A percentile compares a stretch with the other conserved stretches of the same genome.
These are phyloP conservation scores for Thripadectes ignobilis DNA, from an alignment of 2,797 vertebrate genomes.

Conservation along the genomic window DNA sequence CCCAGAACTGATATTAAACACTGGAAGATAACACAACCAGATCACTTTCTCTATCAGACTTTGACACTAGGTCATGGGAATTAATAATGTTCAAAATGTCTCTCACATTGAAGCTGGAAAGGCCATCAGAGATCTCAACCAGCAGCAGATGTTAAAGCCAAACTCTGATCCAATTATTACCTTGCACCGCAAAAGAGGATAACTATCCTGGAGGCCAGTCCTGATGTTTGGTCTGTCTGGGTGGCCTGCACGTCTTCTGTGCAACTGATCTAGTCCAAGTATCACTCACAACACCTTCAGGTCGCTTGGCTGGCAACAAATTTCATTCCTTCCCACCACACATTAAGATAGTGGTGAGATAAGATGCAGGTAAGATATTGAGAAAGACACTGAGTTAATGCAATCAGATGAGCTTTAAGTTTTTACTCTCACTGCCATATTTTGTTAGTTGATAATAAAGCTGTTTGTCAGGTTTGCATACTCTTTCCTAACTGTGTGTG, in stretches of 20 bases:
- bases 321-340: background rate
- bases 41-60: slow-evolving; percentile 48
- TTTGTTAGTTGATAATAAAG: background rate
- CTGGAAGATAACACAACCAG: slow-evolving; percentile 38
- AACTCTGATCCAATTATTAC: slow-evolving; percentile 56
- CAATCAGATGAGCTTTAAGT: background rate
- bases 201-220: slow-evolving; percentile 24
- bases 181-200: slow-evolving; percentile 3
- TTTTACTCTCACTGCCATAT: background rate
- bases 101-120: slow-evolving; percentile 38
- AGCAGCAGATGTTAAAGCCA: slow-evolving; percentile 61
- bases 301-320: background rate
- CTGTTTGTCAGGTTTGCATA: background rate
- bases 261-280: background rate
- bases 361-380: background rate
- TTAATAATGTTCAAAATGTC: slow-evolving; percentile 51
- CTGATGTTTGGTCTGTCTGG: background rate
- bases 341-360: background rate
- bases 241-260: slow-evolving; percentile 37
- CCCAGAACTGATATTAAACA: slow-evolving; percentile 46
- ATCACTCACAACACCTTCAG: background rate
- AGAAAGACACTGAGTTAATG: background rate
- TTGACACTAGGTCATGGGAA: slow-evolving; percentile 43
- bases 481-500: background rate
- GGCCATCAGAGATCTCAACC: slow-evolving; percentile 15